phyloP scores from a whole-genome alignment of 1,140 invertebrate genomes.

The Paraescarpia echinospica region DNA sequence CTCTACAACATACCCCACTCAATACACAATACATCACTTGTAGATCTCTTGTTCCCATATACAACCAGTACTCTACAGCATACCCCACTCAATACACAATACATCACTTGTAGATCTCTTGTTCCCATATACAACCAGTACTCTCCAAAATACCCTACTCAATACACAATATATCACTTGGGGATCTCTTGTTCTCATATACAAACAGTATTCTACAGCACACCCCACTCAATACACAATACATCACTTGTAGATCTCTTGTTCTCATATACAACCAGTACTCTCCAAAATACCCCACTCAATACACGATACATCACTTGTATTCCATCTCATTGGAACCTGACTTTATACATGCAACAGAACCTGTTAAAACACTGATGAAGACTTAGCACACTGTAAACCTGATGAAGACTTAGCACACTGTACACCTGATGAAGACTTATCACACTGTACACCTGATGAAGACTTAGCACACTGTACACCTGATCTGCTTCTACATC shows the following conservation, averaged over 20 bases:
- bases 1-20: constrained; percentile 58
- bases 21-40: constrained; percentile 55
- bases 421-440: too few relatives aligned
- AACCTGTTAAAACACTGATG: not conserved
- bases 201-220: constrained; percentile 65
- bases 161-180: constrained; percentile 54
- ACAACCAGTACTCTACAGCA: constrained; percentile 65
- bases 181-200: constrained; percentile 95
- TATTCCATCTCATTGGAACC: not conserved
- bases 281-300: constrained; percentile 56
- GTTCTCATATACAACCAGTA: constrained; percentile 82
- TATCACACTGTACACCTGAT: too few relatives aligned
- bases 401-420: too few relatives aligned
- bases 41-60: constrained; percentile 95
- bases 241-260: constrained; percentile 79
- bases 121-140: constrained; percentile 82
- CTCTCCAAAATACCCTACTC: constrained; percentile 59
- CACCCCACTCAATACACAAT: not conserved
- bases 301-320: not conserved
- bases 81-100: not conserved
- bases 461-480: too few relatives aligned
- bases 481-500: too few relatives aligned
- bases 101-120: constrained; percentile 79
- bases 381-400: too few relatives aligned
- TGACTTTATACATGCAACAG: not conserved